Conservation (phyloP, 2,888 invertebrate species). For the Anorthoa munda region DNA sequence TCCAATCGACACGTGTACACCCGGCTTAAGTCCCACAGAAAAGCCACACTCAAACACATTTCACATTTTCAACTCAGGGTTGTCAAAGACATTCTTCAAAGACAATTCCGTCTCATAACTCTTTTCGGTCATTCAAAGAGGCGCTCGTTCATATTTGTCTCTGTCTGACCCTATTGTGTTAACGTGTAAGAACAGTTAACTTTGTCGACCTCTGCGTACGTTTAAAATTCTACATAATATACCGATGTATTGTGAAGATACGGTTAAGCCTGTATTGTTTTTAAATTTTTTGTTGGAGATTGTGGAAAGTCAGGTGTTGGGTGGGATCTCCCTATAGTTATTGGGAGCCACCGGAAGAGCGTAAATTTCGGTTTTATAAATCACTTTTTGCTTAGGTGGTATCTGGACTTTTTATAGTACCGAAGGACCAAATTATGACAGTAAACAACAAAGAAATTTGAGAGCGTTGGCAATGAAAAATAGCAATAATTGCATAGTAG, state of each 20-base stretch:
- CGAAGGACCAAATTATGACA: background rate
- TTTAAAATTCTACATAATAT: slow-evolving; percentile 51
- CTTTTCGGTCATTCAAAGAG: slow-evolving; percentile 58
- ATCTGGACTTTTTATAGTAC: background rate
- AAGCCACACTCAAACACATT: slow-evolving; percentile 35
- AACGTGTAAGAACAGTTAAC: slow-evolving; percentile 60
- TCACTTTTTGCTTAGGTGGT: background rate
- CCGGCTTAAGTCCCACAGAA: slow-evolving; percentile 16
- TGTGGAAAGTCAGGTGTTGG: background rate
- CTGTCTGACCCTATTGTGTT: slow-evolving; percentile 67
- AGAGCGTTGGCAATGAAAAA: background rate
- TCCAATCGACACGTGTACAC: background rate
- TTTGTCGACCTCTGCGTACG: slow-evolving; percentile 58
- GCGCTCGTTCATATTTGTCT: slow-evolving; percentile 65
- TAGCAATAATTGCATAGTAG: too few species aligned
- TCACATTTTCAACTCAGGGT: slow-evolving; percentile 48
- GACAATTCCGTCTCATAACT: slow-evolving; percentile 56
- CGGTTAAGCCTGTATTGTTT: slow-evolving; percentile 34
- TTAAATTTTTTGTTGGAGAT: background rate
- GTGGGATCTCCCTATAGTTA: background rate
- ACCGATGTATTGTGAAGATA: slow-evolving; percentile 46
- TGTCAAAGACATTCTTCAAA: slow-evolving; percentile 61
- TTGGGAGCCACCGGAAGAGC: background rate
- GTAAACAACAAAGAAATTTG: background rate
- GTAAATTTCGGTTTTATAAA: background rate